Percentiles rank a stretch among this genome's conserved stretches.
Conservation (phyloP, 2,797 vertebrate genomes). For the Pseudocheirus occidentalis region DNA sequence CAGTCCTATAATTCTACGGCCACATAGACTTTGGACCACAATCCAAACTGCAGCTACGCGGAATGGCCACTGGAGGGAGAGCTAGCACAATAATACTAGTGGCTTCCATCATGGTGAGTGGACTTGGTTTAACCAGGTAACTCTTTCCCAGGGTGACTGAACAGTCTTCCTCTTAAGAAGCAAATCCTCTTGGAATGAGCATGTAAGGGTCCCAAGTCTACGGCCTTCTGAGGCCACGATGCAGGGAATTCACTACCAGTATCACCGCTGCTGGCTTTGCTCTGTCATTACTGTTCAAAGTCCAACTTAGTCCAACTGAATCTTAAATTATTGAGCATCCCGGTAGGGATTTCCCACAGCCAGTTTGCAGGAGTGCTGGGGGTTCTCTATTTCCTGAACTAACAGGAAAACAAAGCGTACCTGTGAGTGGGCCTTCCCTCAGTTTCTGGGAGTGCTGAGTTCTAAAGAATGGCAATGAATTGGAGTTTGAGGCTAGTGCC, state of each 20-base stretch:
- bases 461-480: not conserved
- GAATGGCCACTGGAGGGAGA: conserved; percentile 71
- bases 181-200: not conserved
- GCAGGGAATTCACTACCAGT: not conserved
- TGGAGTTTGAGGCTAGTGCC: not conserved
- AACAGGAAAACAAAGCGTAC: not conserved
- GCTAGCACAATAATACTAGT: conserved; percentile 13
- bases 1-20: too few species aligned
- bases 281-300: too few species aligned
- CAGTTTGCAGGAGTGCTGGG: not conserved
- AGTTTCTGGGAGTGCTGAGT: not conserved
- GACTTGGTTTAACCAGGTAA: rapidly evolving
- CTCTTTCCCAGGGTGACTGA: not conserved
- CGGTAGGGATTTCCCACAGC: not conserved
- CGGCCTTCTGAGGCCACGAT: not conserved
- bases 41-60: conserved; percentile 29
- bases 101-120: not conserved
- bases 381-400: not conserved
- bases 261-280: not conserved
- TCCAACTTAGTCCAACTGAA: not conserved
- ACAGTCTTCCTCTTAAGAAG: not conserved
- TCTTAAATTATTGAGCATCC: not conserved
- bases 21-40: not conserved
- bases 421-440: not conserved
- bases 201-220: not conserved